Conservation (phyloP, 2,113 vertebrate species). For the Helogale parvula region DNA sequence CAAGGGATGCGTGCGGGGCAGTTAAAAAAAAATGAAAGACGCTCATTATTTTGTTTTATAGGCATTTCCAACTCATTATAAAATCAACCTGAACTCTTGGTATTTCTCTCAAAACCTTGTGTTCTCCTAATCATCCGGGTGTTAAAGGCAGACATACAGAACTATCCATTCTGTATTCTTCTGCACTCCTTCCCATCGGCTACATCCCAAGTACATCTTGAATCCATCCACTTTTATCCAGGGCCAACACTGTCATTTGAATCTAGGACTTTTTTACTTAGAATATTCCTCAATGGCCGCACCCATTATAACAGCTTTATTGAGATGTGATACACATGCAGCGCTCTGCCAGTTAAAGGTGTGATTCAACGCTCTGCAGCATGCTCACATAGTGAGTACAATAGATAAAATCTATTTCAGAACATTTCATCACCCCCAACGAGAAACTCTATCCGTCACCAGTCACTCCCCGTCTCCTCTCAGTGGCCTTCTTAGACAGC, state of each 20-base stretch:
- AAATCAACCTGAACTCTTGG: neutral
- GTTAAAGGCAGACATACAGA: neutral
- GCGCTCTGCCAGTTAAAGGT: neutral
- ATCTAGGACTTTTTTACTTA: neutral
- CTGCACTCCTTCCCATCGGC: neutral
- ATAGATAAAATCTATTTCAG: neutral
- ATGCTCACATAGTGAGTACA: neutral
- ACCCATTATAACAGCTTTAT: neutral
- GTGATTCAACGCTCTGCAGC: neutral
- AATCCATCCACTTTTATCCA: neutral
- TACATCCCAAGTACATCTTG: neutral
- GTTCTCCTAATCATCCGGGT: neutral
- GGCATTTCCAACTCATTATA: neutral
- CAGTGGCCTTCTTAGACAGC: neutral
- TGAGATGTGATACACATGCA: neutral
- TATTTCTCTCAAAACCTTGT: neutral
- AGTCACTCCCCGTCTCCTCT: neutral
- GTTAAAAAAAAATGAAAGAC: neutral
- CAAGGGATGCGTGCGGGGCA: neutral
- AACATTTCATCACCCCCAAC: neutral
- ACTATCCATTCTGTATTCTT: neutral
- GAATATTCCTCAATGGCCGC: neutral
- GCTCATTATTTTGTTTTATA: neutral
- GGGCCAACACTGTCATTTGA: neutral
- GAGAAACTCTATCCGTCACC: neutral